These are phyloP conservation scores for Chironomus tepperi DNA, from an alignment of 1,140 invertebrate species.

Conservation along the genomic window DNA sequence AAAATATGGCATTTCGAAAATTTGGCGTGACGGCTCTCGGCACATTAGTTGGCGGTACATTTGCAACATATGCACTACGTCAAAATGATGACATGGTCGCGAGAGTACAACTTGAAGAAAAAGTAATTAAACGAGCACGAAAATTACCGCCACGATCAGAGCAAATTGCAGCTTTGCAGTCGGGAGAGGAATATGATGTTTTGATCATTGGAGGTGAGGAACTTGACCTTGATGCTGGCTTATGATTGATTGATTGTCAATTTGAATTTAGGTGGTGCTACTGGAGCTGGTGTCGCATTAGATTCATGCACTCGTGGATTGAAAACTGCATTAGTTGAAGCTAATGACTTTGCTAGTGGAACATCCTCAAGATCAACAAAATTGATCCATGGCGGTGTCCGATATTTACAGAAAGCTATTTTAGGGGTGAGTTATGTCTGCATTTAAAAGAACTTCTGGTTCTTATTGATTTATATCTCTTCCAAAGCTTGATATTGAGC, in stretches of 20 bases:
- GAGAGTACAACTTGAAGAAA: slow-evolving; percentile 42
- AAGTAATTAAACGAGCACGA: slow-evolving; percentile 46
- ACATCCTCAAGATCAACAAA: slow-evolving; percentile 96
- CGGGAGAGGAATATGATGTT: slow-evolving; percentile 75
- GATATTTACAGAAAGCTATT: slow-evolving; percentile 97
- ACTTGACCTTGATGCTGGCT: no score
- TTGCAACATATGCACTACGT: slow-evolving; percentile 35
- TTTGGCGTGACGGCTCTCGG: slow-evolving; percentile 37
- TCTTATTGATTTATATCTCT: background rate
- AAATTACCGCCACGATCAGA: slow-evolving; percentile 70
- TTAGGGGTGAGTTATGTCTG: slow-evolving; percentile 45
- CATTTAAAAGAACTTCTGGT: background rate
- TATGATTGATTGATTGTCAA: no score
- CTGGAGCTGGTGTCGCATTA: slow-evolving; percentile 85
- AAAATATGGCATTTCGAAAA: slow-evolving; percentile 32
- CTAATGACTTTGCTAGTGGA: slow-evolving; percentile 95
- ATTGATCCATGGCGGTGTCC: slow-evolving; percentile 97
- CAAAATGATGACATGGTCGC: slow-evolving; percentile 30
- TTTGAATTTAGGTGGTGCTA: slow-evolving; percentile 55
- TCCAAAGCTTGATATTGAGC: slow-evolving; percentile 75
- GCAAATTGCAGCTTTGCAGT: slow-evolving; percentile 70
- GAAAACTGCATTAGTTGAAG: slow-evolving; percentile 92
- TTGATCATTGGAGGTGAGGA: slow-evolving; percentile 79
- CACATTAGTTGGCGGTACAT: slow-evolving; percentile 33
- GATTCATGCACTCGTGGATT: slow-evolving; percentile 85